phyloP scores from a whole-genome alignment of 2,113 vertebrate species.

The Motacilla tschutschensis region DNA sequence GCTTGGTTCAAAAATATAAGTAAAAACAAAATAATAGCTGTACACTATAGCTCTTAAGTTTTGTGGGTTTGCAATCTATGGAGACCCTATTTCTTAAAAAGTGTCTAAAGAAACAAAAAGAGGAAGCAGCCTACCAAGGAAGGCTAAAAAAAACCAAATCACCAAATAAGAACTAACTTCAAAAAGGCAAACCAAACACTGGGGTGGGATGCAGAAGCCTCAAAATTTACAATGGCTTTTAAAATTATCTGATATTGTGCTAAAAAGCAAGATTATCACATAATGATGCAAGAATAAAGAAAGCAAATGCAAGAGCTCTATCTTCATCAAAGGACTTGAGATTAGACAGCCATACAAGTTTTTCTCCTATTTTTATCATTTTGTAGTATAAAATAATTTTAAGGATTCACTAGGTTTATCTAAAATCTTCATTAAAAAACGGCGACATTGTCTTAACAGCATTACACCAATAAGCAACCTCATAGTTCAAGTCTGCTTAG shows the following conservation, averaged over 20 bases:
- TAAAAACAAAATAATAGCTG: not conserved
- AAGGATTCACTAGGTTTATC: not conserved
- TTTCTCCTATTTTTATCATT: not conserved
- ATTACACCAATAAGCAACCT: not conserved
- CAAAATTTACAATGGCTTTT: not conserved
- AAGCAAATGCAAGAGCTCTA: not conserved
- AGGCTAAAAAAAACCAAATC: not conserved
- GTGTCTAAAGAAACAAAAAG: not conserved
- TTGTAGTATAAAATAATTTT: not conserved
- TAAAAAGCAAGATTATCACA: not conserved
- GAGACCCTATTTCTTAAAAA: not conserved
- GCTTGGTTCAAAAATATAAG: not conserved
- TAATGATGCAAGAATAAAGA: not conserved
- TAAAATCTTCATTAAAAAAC: not conserved
- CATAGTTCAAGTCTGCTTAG: not conserved
- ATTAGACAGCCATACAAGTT: not conserved
- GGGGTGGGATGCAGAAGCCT: not conserved
- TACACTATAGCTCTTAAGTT: not conserved
- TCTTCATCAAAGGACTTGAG: not conserved
- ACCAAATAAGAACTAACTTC: not conserved
- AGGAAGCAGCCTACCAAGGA: not conserved
- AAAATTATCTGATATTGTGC: not conserved
- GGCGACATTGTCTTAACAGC: fast-evolving
- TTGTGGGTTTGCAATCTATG: not conserved
- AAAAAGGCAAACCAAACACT: not conserved